These are phyloP conservation scores for Tanaodytes sp. DNA, from an alignment of 2,888 invertebrate species.

Conservation along the genomic window DNA sequence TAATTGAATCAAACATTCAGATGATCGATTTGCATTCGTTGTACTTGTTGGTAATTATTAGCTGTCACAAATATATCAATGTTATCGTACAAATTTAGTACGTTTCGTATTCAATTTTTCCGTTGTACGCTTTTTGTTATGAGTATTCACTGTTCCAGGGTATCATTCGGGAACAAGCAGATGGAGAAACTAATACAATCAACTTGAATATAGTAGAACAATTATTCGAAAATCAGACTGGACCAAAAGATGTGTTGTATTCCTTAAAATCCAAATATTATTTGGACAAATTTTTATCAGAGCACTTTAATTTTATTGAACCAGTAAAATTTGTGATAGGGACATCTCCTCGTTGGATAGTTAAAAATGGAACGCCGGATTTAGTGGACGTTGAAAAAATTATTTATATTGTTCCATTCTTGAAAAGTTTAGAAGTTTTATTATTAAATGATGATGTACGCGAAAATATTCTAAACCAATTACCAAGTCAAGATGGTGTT, in stretches of 20 bases:
- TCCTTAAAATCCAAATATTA: conserved; percentile 6
- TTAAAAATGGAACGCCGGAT: conserved; percentile 4
- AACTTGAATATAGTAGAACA: not conserved
- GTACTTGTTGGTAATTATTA: conserved; percentile 7
- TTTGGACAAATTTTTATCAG: conserved; percentile 9
- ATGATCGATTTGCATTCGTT: not conserved
- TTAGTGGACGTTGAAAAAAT: conserved; percentile 8
- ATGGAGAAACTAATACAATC: conserved; percentile 3
- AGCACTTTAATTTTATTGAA: conserved; percentile 3
- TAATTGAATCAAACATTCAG: not conserved
- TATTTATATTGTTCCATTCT: conserved; percentile 10
- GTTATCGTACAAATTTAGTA: too few species aligned
- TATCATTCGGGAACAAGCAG: conserved; percentile 2
- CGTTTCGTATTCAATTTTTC: too few species aligned
- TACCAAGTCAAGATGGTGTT: conserved; percentile 12
- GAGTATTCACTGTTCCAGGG: not conserved
- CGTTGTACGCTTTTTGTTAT: not conserved
- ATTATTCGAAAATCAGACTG: not conserved
- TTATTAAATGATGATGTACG: conserved; percentile 41
- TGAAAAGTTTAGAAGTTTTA: conserved; percentile 42
- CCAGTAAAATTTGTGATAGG: conserved; percentile 4
- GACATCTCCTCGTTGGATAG: not conserved
- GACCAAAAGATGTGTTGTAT: not conserved
- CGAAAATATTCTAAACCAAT: conserved; percentile 4
- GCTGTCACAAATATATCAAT: too few species aligned